Evolutionary conservation across 2,797 vertebrate genomes (phyloP), one percentile per base, ranked within the genome.

Genomic region (Gymnothorax reevesii): DNA sequence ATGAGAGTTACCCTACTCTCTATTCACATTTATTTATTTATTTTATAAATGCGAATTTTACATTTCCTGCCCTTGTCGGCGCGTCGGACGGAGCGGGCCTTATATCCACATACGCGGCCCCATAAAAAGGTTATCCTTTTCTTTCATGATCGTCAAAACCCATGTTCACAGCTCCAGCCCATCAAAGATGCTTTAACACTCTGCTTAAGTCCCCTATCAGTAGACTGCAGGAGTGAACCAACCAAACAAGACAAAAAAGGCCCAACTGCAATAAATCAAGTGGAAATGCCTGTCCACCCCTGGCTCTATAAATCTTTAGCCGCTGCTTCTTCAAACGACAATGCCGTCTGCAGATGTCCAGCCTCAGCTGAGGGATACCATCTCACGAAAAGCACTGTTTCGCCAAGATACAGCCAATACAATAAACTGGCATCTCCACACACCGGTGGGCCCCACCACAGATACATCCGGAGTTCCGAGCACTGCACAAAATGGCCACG

Each of bases 221-320:
- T 64, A 88, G 87, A 87, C 89, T 54, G 86, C 94, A 94, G 92
- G 87, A 94, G 88, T 89, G 90, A 90, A 90, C 88, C 89, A 90
- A 83, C 89, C 90, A 88, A 91, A 90, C 87, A 87, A 89, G 91
- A 83, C 55, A 89, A 89, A 92, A 69, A 88, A 90, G 89, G 83
- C 89, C 91, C 86, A 89, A 89, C 85, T 88, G 90, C 86, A 88
- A 90, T 93, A 94, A 93, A 95, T 95, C 93, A 93, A 87, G 83
- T 79, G 82, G 88, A 91, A 92, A 92, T 92, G 87, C 75, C 69
- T 89, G 59, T 90, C 88, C 88, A 87, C 86, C 87, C 49, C 89
- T 86, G 86, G 87, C 85, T 85, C 90, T 86, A 90, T 93, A 93
- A 94, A 94, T 94, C 92, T 90, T 88, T 88, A 69, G 84, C 77